Conservation (phyloP, 2,113 vertebrate species). For the Pitta sordida region DNA sequence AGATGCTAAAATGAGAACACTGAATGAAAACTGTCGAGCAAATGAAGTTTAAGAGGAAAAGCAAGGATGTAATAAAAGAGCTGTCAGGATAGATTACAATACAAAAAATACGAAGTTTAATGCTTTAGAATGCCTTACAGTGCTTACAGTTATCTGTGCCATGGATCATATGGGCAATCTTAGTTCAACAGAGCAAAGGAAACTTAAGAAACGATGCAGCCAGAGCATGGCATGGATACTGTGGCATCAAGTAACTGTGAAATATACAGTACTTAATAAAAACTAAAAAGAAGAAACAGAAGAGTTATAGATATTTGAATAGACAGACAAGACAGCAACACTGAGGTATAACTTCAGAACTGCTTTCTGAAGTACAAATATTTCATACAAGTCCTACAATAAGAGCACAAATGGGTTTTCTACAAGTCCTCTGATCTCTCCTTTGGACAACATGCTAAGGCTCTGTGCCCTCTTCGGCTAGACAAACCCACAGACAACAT, state of each 20-base stretch:
- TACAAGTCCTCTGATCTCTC: neutral
- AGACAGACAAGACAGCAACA: neutral
- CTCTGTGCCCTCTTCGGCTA: neutral
- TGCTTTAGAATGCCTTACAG: neutral
- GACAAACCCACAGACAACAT: neutral
- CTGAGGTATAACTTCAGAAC: neutral
- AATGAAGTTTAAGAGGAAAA: neutral
- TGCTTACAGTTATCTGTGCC: neutral
- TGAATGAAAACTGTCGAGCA: neutral
- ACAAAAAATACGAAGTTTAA: neutral
- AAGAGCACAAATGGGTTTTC: neutral
- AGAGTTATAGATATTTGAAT: neutral
- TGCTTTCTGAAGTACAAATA: neutral
- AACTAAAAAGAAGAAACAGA: neutral
- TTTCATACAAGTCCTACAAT: neutral
- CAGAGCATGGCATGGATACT: neutral
- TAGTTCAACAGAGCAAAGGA: neutral
- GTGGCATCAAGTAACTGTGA: neutral
- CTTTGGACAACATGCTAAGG: neutral
- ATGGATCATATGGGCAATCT: rapidly evolving
- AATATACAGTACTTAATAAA: neutral
- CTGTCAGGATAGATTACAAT: neutral
- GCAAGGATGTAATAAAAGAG: neutral
- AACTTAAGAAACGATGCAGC: neutral
- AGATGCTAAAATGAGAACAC: neutral